Evolutionary conservation across 2,888 invertebrate genomes (phyloP).

Genomic region (Ceraclea dissimilis): DNA sequence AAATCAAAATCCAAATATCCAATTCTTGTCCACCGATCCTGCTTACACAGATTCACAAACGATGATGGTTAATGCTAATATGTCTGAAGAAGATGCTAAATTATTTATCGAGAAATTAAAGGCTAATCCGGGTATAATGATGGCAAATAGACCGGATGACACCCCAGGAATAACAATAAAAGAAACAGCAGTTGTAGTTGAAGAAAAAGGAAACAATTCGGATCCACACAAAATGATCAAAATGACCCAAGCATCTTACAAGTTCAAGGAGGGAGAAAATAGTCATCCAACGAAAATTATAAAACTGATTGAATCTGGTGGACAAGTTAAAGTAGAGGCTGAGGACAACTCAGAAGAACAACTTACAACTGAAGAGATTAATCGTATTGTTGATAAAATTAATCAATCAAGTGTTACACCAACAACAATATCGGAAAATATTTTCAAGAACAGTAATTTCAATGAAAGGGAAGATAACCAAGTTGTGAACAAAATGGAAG

Average conservation of each 20-base stretch:
- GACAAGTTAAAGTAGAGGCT: slow-evolving; percentile 32
- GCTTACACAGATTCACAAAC: slow-evolving; percentile 45
- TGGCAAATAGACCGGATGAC: slow-evolving; percentile 9
- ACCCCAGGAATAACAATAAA: slow-evolving; percentile 17
- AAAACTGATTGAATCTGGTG: slow-evolving; percentile 21
- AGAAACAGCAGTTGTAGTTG: slow-evolving; percentile 19
- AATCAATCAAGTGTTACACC: slow-evolving; percentile 10
- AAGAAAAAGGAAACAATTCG: slow-evolving; percentile 12
- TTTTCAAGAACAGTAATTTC: slow-evolving; percentile 24
- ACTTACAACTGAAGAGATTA: slow-evolving; percentile 3
- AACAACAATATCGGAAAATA: neutral
- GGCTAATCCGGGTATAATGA: slow-evolving; percentile 35
- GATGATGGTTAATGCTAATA: slow-evolving; percentile 47
- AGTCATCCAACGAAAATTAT: slow-evolving; percentile 24
- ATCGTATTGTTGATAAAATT: slow-evolving; percentile 14
- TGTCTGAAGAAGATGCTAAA: slow-evolving; percentile 43
- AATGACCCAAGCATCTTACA: slow-evolving; percentile 33
- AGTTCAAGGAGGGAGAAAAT: slow-evolving; percentile 30
- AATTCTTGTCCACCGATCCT: slow-evolving; percentile 43
- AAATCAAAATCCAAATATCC: slow-evolving; percentile 43
- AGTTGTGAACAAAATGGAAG: slow-evolving; percentile 9
- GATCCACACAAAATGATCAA: slow-evolving; percentile 27
- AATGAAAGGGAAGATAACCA: slow-evolving; percentile 19
- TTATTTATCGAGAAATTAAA: slow-evolving; percentile 42
- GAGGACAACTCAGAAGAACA: neutral